Evolutionary conservation across 2,888 invertebrate species (phyloP), one percentile per base, ranked within the genome.

Genomic region (Frankliniella fusca): DNA sequence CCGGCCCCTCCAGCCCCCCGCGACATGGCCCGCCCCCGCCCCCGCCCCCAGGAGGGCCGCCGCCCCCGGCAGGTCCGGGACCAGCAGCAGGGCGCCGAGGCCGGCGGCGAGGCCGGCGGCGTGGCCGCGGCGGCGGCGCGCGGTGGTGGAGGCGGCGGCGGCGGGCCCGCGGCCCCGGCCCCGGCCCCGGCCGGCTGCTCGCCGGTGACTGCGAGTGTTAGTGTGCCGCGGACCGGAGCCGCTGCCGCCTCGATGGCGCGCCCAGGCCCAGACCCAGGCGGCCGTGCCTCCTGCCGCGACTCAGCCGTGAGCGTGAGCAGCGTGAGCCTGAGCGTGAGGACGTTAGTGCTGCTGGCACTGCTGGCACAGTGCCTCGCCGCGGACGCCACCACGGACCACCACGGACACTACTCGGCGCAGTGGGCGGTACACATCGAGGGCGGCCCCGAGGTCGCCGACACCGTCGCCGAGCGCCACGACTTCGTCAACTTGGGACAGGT

Each of bases 401-500:
- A 76, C 70, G 70, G 70, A 23, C 82, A 84, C 80, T 92, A 89
- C 86, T 89, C 91, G 76, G 91, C 92, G 86, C 91, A 92, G 87
- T 93, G 92, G 91, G 92, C 91, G 50, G 90, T 90, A 18, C 89
- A 90, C 85, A 89, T 92, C 84, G 87, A 88, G 65, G 92, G 91
- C 65, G 92, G 92, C 81, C 86, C 86, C 61, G 87, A 88, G 11
- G 87, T 86, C 50, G 92, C 92, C 61, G 87, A 88, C 84, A 86
- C 86, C 83, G 89, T 92, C 83, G 92, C 92, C 23, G 85, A 85
- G 84, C 90, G 90, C 85, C 90, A 92, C 87, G 92, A 91, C 85
- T 92, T 91, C 88, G 88, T 87, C 83, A 89, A 90, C 86, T 86
- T 89, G 80, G 90, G 90, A 85, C 87, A 90, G 90, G 92, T 92